Evolutionary conservation across 2,888 invertebrate species (phyloP).

Genomic region (Hetaerina titia): DNA sequence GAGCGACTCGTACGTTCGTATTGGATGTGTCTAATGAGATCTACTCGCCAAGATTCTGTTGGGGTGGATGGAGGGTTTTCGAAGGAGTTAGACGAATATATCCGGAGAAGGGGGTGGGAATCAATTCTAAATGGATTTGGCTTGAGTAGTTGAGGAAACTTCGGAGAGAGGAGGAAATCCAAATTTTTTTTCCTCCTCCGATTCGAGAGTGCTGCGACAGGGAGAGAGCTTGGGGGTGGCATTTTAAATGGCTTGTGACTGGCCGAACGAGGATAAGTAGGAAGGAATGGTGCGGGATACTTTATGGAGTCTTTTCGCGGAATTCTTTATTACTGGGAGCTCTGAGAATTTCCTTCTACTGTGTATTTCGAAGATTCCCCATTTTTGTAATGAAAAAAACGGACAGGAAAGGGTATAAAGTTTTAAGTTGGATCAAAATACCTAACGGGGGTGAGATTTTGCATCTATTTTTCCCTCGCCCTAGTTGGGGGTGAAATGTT

Average conservation of each 20-base stretch:
- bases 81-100: neutral
- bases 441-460: neutral
- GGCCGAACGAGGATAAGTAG: neutral
- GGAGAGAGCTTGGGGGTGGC: neutral
- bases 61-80: neutral
- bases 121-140: conserved; percentile 24
- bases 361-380: neutral
- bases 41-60: neutral
- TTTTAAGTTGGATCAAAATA: neutral
- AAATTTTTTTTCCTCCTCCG: neutral
- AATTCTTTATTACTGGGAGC: neutral
- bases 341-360: neutral
- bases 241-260: neutral
- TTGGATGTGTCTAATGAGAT: conserved; percentile 5
- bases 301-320: neutral
- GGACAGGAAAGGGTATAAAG: neutral
- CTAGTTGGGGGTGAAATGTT: neutral
- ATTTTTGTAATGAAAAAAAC: neutral
- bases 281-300: neutral
- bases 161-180: neutral
- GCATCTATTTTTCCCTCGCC: neutral
- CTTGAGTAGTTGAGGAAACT: neutral
- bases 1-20: neutral
- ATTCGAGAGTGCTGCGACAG: neutral
- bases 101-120: neutral